Conservation (phyloP, 2,888 invertebrate species). For the Monopis laevigella region DNA sequence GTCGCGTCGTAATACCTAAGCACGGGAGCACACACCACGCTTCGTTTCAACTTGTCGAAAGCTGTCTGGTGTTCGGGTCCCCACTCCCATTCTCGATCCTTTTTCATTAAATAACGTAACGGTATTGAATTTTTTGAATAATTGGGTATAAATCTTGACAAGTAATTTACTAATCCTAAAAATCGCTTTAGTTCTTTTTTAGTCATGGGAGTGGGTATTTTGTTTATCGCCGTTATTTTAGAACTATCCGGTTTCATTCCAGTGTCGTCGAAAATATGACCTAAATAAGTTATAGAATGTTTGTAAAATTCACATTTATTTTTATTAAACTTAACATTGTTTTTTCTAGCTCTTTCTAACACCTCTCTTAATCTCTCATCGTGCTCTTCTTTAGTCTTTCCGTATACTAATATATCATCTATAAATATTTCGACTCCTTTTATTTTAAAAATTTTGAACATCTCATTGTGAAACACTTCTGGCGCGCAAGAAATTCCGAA, state of each 20-base stretch:
- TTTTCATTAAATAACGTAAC: slow-evolving; percentile 13
- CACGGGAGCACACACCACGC: slow-evolving; percentile 11
- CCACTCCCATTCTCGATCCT: slow-evolving; percentile 14
- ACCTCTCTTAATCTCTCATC: slow-evolving; percentile 14
- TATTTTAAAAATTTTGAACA: slow-evolving; percentile 16
- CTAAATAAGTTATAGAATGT: too few species aligned
- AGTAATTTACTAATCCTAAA: slow-evolving; percentile 13
- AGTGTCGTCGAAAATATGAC: too few species aligned
- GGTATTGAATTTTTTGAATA: slow-evolving; percentile 9
- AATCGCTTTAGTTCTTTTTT: too few species aligned
- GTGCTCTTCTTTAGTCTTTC: slow-evolving; percentile 14
- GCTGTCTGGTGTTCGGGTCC: slow-evolving; percentile 1
- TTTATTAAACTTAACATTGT: too few species aligned
- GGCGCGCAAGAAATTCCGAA: slow-evolving; percentile 8
- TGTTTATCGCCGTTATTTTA: too few species aligned
- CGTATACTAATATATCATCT: slow-evolving; percentile 14
- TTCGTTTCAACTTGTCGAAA: slow-evolving; percentile 11
- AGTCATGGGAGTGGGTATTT: too few species aligned
- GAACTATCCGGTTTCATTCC: too few species aligned
- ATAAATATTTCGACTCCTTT: slow-evolving; percentile 14
- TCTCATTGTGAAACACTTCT: slow-evolving; percentile 18
- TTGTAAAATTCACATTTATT: too few species aligned
- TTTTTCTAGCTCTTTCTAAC: too few species aligned
- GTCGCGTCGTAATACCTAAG: slow-evolving; percentile 13
- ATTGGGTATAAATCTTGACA: slow-evolving; percentile 14